A percentile compares a stretch with the other conserved stretches of the same genome.
Conservation (phyloP, 2,888 invertebrate species). For the Pristionchus exspectatus region DNA sequence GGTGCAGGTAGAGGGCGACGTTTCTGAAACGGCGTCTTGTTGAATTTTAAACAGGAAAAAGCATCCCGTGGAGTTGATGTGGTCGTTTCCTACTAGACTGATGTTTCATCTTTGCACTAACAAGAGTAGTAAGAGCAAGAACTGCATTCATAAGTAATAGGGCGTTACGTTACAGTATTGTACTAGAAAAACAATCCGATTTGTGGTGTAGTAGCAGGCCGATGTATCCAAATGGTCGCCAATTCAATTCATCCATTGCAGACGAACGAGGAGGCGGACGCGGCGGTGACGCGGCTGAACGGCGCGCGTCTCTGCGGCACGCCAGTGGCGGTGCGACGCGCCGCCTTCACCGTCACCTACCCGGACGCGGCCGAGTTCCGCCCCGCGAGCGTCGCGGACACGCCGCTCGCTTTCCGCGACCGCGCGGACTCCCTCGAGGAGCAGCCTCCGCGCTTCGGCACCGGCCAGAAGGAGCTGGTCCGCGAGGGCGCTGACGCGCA, state of each 20-base stretch:
- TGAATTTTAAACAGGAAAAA: neutral
- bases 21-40: neutral
- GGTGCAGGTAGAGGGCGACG: neutral
- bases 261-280: slow-evolving; percentile 29
- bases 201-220: neutral
- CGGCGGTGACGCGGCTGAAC: neutral
- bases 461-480: neutral
- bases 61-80: neutral
- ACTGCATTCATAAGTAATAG: no score
- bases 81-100: neutral
- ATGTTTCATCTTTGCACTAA: neutral
- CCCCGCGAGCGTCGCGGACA: neutral
- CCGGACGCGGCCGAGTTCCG: neutral
- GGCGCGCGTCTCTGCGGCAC: neutral
- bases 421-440: neutral
- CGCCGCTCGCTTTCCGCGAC: neutral
- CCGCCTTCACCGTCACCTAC: neutral
- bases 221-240: neutral
- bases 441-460: neutral
- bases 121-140: no score
- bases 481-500: neutral
- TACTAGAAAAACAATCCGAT: neutral
- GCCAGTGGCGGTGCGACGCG: neutral
- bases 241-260: neutral
- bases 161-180: no score